Base-by-base conservation (phyloP, 2,113 vertebrate genomes). In the Archocentrus centrarchus region DNA sequence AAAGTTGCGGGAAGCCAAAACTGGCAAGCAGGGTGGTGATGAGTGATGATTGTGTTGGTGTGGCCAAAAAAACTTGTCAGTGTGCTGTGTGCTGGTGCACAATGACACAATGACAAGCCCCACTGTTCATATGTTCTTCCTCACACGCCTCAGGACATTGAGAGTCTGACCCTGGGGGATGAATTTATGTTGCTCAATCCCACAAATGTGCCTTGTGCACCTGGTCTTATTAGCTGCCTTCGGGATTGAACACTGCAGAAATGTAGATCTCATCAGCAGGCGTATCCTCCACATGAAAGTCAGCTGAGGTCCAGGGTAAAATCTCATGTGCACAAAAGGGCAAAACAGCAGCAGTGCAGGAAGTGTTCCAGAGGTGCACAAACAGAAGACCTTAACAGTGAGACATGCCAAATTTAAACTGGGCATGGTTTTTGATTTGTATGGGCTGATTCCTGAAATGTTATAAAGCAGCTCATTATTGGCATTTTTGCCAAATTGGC, bases 231-330 rank as follows among this genome's bases (percentile, higher is more conserved):
- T 47, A 73, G 50, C 47, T 32, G 17, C 47, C 47, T 53, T 73
- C 53, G 32, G 47, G 68, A 17, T n/a, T 73, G 68, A 27, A 73
- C 68, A 55, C 47, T 73, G 68, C 68, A 73, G 68, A 73, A 7
- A 50, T 53, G 68, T 47, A 73, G 68, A 55, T 55, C 0, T 32
- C 0, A 55, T n/a, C 17, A 8, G 53, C 44, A 32, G 66, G 66
- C 6, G 18, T 20, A 32, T 73, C 68, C 47, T 73, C 47, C 24
- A 50, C 18, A 55, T 35, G 27, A 73, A 53, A 73, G 18, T 1
- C 47, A 13, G 17, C 14, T 3, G 27, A 73, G 32, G 47, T 55
- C 11, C 27, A n/a, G 32, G 27, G 44, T 55, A 73, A 73, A 73
- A n/a, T 73, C 47, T 73, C 47, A 73, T 73, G 50, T 73, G 17